phyloP scores from a whole-genome alignment of 2,797 vertebrate species.

The Eulemur coronatus region DNA sequence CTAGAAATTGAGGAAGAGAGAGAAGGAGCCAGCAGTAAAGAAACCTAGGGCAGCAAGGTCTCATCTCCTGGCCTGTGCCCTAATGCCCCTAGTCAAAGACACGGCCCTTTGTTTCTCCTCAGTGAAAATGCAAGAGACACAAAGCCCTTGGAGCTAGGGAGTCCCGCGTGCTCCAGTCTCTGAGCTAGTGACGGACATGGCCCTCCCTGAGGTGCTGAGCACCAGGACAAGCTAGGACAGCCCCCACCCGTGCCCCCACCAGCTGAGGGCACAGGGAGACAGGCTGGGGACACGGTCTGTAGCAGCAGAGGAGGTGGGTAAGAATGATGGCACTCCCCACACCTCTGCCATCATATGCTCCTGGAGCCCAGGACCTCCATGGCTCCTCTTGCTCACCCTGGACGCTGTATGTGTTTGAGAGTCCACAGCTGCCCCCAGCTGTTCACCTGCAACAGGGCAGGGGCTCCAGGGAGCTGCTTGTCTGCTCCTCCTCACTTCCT shows the following conservation, averaged over 20 bases:
- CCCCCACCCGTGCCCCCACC: rapidly evolving
- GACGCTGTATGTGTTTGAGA: too few species aligned
- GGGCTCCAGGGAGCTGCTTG: not conserved
- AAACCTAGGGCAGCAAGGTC: not conserved
- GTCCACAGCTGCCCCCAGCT: not conserved
- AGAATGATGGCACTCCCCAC: rapidly evolving
- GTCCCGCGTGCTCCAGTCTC: not conserved
- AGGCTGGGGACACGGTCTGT: too few species aligned
- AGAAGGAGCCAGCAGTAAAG: not conserved
- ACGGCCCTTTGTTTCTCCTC: not conserved
- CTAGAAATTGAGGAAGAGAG: not conserved
- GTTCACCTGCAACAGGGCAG: not conserved
- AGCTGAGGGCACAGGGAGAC: too few species aligned
- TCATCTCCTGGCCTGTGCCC: not conserved
- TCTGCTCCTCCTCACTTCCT: not conserved
- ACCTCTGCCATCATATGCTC: rapidly evolving
- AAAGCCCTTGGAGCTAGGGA: not conserved
- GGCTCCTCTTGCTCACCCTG: not conserved
- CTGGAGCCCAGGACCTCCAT: rapidly evolving
- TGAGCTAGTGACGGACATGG: not conserved
- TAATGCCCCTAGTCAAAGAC: not conserved
- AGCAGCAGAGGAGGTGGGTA: not conserved
- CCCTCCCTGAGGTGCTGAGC: not conserved
- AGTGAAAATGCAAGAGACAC: not conserved
- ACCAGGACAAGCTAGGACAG: not conserved